Base-by-base conservation (phyloP, 1,140 invertebrate genomes). In the Thalassaphorura encarpata region DNA sequence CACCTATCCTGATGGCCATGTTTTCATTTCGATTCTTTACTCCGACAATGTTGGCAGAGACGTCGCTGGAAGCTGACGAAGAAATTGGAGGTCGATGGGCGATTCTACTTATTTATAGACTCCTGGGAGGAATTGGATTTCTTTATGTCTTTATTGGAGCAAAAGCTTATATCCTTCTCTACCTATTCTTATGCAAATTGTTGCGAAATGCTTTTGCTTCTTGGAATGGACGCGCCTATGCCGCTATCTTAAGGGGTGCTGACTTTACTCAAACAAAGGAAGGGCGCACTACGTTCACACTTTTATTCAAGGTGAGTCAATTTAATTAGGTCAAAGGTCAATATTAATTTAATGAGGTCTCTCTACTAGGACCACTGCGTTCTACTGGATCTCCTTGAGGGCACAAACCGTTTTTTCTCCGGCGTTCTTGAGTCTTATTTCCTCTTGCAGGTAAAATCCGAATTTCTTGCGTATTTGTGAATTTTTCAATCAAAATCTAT, bases 341-440 rank as follows among this genome's bases (percentile, higher is more conserved):
- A n/a, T 47, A 27, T 54, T 15, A 52, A 27, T 24, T 41, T 13
- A 52, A 23, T 51, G 6, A 13, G 26, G 15, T 45, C 19, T 43
- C 21, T 6, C 16, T 59, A 54, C 40, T 48, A 59, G 41, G 58
- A 60, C 33, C 58, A 60, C 21, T 56, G 58, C 18, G 26, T 49
- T 8, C 52, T 63, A 8, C 23, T 63, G 47, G 62, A 64, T 51
- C 52, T 64, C 23, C 23, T 64, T 28, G 62, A 64, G 36, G 62
- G 52, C 2, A 55, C 52, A 0, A 56, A 64, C 47, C 29, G 48
- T 21, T 21, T 61, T 13, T 64, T 64, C 47, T 31, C 55, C 18
- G 21, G 16, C 13, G 46, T 51, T 15, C 28, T 63, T 6, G 51
- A 58, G 21, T 43, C 50, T 2, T 52, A 31, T 27, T 43, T 58